A percentile compares a stretch with the other conserved stretches of the same genome.
These are phyloP conservation scores for Heterochromis multidens DNA, from an alignment of 2,113 vertebrate species.

Conservation along the genomic window DNA sequence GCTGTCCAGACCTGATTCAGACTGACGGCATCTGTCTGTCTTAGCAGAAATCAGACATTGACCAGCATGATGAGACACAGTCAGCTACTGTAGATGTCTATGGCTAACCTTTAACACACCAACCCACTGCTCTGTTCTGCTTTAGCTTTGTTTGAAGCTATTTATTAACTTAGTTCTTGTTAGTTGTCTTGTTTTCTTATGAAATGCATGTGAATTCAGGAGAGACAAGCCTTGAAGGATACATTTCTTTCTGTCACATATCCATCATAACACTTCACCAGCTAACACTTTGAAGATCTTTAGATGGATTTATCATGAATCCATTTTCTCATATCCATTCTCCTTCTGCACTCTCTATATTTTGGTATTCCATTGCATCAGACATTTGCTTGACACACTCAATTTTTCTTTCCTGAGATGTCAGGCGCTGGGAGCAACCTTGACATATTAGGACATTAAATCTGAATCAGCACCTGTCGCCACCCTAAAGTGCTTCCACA, in stretches of 20 bases:
- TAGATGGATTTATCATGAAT: background rate
- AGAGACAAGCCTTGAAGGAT: background rate
- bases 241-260: background rate
- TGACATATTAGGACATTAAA: conserved; percentile 69
- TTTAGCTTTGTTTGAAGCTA: background rate
- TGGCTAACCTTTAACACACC: background rate
- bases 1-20: background rate
- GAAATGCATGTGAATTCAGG: background rate
- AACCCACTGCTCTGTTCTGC: background rate
- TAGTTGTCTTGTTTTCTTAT: no score
- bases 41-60: conserved; percentile 9
- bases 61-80: background rate
- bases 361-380: background rate
- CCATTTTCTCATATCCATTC: background rate
- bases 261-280: background rate
- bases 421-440: conserved; percentile 30
- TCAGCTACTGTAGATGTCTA: background rate
- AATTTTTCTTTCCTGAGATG: conserved; percentile 26
- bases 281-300: background rate
- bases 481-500: conserved; percentile 43
- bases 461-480: conserved; percentile 60
- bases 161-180: background rate
- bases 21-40: conserved; percentile 14
- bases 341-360: background rate
- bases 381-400: background rate